A percentile compares a stretch with the other conserved stretches of the same genome.
Evolutionary conservation across 2,113 vertebrate genomes (phyloP).

Genomic region (Zosterops borbonicus): DNA sequence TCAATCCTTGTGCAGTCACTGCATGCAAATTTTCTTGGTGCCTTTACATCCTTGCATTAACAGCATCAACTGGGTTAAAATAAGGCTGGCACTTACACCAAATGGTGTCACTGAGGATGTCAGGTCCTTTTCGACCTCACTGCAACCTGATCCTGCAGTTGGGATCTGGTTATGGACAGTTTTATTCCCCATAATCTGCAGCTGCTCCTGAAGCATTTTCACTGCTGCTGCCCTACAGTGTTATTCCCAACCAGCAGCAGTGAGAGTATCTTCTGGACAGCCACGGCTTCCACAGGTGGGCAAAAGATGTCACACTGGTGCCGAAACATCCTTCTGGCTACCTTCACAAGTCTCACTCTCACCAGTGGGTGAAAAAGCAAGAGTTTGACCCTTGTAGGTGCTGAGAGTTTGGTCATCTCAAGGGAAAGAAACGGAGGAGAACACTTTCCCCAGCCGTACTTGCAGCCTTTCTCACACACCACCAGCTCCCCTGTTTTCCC

Average conservation of each 20-base stretch:
- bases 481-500: not conserved
- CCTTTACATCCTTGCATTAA: not conserved
- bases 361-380: not conserved
- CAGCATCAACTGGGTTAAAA: not conserved
- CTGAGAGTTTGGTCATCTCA: not conserved
- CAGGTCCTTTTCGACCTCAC: not conserved
- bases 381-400: not conserved
- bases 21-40: not conserved
- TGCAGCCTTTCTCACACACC: not conserved
- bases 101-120: not conserved
- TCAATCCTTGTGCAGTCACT: not conserved
- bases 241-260: accelerated
- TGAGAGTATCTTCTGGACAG: not conserved
- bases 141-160: not conserved
- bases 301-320: accelerated
- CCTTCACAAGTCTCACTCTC: not conserved
- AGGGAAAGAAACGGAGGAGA: not conserved
- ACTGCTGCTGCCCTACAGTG: accelerated
- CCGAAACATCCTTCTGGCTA: not conserved
- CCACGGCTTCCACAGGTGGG: not conserved
- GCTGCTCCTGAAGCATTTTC: not conserved
- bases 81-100: not conserved
- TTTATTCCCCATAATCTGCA: not conserved
- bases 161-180: not conserved
- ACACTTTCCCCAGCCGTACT: accelerated